Evolutionary conservation across 2,888 invertebrate species (phyloP).

Genomic region (Caenorhabditis sulstoni): DNA sequence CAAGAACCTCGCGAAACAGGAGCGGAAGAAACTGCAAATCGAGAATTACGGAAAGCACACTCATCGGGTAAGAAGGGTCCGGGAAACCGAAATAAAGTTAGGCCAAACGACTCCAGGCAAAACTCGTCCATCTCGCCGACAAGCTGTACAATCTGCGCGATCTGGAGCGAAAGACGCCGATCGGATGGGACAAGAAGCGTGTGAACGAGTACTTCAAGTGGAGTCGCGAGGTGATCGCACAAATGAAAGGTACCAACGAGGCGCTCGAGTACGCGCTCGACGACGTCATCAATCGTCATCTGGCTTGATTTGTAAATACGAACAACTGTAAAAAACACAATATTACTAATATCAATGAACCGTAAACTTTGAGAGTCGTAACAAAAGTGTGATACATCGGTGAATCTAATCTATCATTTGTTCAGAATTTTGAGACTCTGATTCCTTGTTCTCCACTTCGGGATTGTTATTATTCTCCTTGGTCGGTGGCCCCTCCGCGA

Average conservation of each 20-base stretch:
- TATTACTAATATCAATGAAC: too few species aligned
- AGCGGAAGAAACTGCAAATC: conserved; percentile 83
- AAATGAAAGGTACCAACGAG: conserved; percentile 77
- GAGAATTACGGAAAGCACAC: conserved; percentile 70
- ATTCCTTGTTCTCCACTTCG: too few species aligned
- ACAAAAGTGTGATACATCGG: too few species aligned
- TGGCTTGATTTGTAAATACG: conserved; percentile 33
- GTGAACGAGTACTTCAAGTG: conserved; percentile 78
- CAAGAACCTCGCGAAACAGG: conserved; percentile 85
- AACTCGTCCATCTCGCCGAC: conserved; percentile 88
- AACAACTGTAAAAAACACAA: too few species aligned
- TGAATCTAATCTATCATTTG: too few species aligned
- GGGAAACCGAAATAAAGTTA: background rate
- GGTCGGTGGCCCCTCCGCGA: too few species aligned
- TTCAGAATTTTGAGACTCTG: too few species aligned
- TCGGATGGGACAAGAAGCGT: conserved; percentile 74
- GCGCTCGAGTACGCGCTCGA: conserved; percentile 73
- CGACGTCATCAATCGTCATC: conserved; percentile 74
- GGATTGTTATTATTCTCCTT: too few species aligned
- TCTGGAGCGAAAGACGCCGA: conserved; percentile 83
- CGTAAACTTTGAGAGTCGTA: too few species aligned
- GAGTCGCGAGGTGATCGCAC: conserved; percentile 68
- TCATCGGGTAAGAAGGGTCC: conserved; percentile 61
- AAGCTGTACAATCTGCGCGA: conserved; percentile 89
- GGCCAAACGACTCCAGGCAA: conserved; percentile 83